phyloP scores from a whole-genome alignment of 2,888 invertebrate species.

The Chaitophorus viminalis region DNA sequence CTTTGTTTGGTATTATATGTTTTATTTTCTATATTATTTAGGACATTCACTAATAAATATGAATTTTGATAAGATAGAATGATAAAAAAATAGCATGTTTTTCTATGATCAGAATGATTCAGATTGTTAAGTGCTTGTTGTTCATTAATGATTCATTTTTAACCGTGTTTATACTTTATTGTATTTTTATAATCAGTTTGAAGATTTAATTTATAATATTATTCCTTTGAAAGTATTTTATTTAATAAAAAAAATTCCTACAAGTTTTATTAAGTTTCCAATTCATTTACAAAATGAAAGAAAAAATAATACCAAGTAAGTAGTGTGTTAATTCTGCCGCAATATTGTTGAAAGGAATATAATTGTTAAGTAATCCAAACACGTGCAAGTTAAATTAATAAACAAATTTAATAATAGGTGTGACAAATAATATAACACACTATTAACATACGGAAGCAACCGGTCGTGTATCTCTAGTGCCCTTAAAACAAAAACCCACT shows the following conservation, averaged over 20 bases:
- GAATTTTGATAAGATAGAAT: neutral
- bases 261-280: neutral
- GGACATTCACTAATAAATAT: neutral
- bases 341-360: too few relatives aligned
- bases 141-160: neutral
- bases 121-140: neutral
- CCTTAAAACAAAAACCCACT: too few relatives aligned
- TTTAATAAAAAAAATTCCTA: neutral
- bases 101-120: neutral
- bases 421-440: too few relatives aligned
- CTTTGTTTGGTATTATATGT: neutral
- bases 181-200: neutral
- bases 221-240: neutral
- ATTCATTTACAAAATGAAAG: neutral
- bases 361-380: too few relatives aligned
- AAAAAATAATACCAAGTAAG: neutral
- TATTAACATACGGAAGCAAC: too few relatives aligned
- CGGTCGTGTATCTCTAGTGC: too few relatives aligned
- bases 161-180: neutral
- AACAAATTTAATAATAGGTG: too few relatives aligned
- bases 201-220: neutral
- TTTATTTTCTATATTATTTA: neutral
- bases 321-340: neutral
- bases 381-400: too few relatives aligned
- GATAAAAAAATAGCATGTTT: neutral